Conservation (phyloP, 2,888 invertebrate species). For the Masnerella sp. region DNA sequence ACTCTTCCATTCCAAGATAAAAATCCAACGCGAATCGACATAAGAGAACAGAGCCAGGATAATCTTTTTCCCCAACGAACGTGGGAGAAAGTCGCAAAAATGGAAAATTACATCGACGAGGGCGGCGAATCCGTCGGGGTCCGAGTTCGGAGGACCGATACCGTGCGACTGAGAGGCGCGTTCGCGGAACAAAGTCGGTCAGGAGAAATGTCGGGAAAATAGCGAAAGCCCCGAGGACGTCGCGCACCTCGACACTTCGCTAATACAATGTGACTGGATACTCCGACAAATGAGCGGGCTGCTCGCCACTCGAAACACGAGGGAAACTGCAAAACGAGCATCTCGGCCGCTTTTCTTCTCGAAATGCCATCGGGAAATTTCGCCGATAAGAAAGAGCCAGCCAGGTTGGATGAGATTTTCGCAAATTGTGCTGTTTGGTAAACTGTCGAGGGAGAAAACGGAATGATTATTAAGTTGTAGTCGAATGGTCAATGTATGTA, state of each 20-base stretch:
- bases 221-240: constrained; percentile 57
- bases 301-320: constrained; percentile 39
- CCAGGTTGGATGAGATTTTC: constrained; percentile 21
- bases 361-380: constrained; percentile 36
- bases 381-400: constrained; percentile 26
- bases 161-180: constrained; percentile 18
- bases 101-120: constrained; percentile 41
- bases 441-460: background rate
- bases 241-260: constrained; percentile 68
- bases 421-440: constrained; percentile 18
- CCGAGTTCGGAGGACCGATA: constrained; percentile 51
- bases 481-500: background rate
- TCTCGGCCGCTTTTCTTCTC: constrained; percentile 27
- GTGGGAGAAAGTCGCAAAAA: constrained; percentile 26
- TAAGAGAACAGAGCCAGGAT: background rate
- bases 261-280: constrained; percentile 73
- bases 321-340: constrained; percentile 43
- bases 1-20: background rate
- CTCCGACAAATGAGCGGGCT: constrained; percentile 62
- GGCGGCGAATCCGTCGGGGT: constrained; percentile 33
- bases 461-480: background rate
- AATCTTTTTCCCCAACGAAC: constrained; percentile 22
- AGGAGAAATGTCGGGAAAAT: constrained; percentile 49
- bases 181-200: constrained; percentile 41
- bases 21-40: constrained; percentile 1